These are phyloP conservation scores for Calliphora vicina DNA, from an alignment of 1,140 invertebrate genomes.

Conservation along the genomic window DNA sequence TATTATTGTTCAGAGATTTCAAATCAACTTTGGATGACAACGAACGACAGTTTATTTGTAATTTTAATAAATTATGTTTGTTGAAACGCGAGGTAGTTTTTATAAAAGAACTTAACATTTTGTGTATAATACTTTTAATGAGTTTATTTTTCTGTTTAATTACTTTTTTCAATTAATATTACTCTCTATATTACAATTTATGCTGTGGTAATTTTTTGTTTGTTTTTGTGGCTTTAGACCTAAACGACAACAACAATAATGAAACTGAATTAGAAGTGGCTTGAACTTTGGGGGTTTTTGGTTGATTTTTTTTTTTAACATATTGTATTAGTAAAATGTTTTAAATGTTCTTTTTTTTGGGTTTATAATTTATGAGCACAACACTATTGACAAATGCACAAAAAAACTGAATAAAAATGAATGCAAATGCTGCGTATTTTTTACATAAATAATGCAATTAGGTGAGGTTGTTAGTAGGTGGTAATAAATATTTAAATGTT, in stretches of 20 bases:
- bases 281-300: neutral
- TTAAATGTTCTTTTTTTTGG: constrained; percentile 11
- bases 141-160: constrained; percentile 13
- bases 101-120: constrained; percentile 55
- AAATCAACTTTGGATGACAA: neutral
- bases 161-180: constrained; percentile 16
- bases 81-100: neutral
- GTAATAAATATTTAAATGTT: neutral
- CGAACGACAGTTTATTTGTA: neutral
- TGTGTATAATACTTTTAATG: constrained; percentile 6
- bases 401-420: neutral
- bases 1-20: neutral
- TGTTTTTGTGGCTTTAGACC: constrained; percentile 39
- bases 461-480: neutral
- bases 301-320: constrained; percentile 7
- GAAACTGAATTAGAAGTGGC: constrained; percentile 44
- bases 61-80: neutral
- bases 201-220: neutral
- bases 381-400: constrained; percentile 25
- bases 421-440: neutral
- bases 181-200: neutral
- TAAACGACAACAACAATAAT: constrained; percentile 45
- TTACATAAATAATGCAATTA: neutral
- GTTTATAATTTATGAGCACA: neutral
- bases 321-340: neutral